These are phyloP conservation scores for Himalopsyche japonica DNA, from an alignment of 2,888 invertebrate genomes.

Conservation along the genomic window DNA sequence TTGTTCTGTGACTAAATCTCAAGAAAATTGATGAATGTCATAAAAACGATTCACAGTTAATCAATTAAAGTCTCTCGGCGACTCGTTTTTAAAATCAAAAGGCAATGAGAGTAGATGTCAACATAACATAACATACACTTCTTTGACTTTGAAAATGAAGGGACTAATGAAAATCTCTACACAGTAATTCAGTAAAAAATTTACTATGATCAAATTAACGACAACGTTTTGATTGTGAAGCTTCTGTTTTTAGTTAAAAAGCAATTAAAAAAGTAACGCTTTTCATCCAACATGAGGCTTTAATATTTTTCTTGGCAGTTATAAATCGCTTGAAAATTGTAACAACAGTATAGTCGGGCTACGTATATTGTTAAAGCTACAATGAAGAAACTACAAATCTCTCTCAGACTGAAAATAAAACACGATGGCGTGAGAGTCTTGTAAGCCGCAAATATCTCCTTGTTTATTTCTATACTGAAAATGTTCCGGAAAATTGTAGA, in stretches of 20 bases:
- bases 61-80: too few relatives aligned
- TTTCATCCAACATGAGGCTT: background rate
- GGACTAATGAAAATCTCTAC: too few relatives aligned
- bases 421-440: background rate
- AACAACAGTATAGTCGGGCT: background rate
- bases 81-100: too few relatives aligned
- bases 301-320: background rate
- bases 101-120: too few relatives aligned
- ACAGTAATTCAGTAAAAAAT: too few relatives aligned
- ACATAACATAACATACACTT: too few relatives aligned
- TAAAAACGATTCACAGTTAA: too few relatives aligned
- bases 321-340: background rate
- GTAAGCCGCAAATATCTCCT: conserved; percentile 3
- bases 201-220: too few relatives aligned
- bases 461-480: background rate
- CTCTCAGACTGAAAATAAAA: background rate
- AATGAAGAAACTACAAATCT: conserved; percentile 2
- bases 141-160: too few relatives aligned
- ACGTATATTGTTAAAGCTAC: background rate
- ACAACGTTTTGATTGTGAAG: too few relatives aligned
- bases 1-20: too few relatives aligned
- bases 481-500: background rate
- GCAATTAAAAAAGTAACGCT: background rate
- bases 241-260: background rate
- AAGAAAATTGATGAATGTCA: too few relatives aligned